Base-by-base conservation (phyloP, 2,888 invertebrate species). In the Vanessa cardui region DNA sequence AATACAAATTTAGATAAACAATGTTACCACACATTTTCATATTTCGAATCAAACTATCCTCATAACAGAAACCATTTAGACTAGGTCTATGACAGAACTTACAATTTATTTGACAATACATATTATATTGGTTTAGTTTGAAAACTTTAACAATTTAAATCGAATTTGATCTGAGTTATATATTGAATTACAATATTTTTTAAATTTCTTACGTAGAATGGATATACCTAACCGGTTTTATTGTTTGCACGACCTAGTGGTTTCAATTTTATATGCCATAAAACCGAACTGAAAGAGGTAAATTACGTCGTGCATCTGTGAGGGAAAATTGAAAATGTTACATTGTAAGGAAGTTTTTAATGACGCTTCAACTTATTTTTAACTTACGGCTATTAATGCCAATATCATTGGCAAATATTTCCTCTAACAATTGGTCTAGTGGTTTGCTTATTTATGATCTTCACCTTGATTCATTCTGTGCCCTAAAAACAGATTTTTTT, bases 81-180 rank as follows among this genome's bases (percentile, higher is more conserved):
- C 49, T 50, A 64, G 58, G 44, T 60, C 62, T 66, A 69, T 66
- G 63, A 66, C 64, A 71, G 44, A 66, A 71, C 69, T 71, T 67
- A 21, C n/a, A 49, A 67, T 69, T 69, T 71, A 69, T 71, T 62
- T 59, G 18, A 54, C 61, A 62, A 64, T 64, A 56, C 52, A 62
- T 62, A 58, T 67, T 56, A 31, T 62, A 67, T 67, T 69, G 71
- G 61, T 66, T 62, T 64, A 60, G 71, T 71, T 66, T 46, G 12
- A 33, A 60, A 74, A 74, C 67, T 74, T 71, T 70, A 59, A 62
- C 68, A 58, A 71, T 74, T 74, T 63, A 62, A 70, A 67, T 66
- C 58, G 68, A 69, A 70, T 60, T 68, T 71, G 46, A 66, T 62
- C 62, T 66, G 26, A 60, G 58, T 66, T 70, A 61, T 58, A 63